Percentiles rank a stretch among this genome's conserved stretches.
Evolutionary conservation across 2,888 invertebrate genomes (phyloP).

Genomic region (Brachypalpus laphriformis): DNA sequence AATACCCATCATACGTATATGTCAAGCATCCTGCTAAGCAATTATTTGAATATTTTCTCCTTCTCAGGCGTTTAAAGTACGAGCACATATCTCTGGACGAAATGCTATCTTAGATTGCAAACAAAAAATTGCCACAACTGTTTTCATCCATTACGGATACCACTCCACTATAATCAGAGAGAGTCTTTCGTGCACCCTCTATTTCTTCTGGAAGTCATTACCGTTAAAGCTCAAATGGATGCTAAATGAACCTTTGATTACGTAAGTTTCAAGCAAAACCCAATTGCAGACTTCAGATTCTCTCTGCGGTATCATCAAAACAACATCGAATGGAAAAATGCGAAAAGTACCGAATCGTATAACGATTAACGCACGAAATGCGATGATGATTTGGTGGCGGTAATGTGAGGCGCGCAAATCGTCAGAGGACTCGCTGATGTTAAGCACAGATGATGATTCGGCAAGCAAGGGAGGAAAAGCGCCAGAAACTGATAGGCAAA

Average conservation of each 20-base stretch:
- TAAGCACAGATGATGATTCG: slow-evolving; percentile 26
- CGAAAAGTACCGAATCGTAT: slow-evolving; percentile 49
- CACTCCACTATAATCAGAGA: slow-evolving; percentile 13
- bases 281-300: slow-evolving; percentile 22
- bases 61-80: no score
- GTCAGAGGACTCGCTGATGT: neutral
- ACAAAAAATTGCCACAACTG: slow-evolving; percentile 25
- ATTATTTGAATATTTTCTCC: neutral
- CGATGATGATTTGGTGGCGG: slow-evolving; percentile 21
- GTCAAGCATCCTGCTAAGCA: neutral
- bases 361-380: slow-evolving; percentile 53
- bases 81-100: no score
- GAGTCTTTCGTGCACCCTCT: slow-evolving; percentile 4
- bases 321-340: slow-evolving; percentile 29
- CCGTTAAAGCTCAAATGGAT: slow-evolving; percentile 34
- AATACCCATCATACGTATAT: neutral
- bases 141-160: slow-evolving; percentile 18
- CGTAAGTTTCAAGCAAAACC: slow-evolving; percentile 21
- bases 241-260: slow-evolving; percentile 49
- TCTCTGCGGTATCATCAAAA: slow-evolving; percentile 15
- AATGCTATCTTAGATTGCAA: neutral
- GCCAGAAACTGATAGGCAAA: slow-evolving; percentile 41
- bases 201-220: slow-evolving; percentile 28
- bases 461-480: neutral
- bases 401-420: neutral